These are phyloP conservation scores for Hetaerina americana DNA, from an alignment of 1,140 invertebrate genomes.

Conservation along the genomic window DNA sequence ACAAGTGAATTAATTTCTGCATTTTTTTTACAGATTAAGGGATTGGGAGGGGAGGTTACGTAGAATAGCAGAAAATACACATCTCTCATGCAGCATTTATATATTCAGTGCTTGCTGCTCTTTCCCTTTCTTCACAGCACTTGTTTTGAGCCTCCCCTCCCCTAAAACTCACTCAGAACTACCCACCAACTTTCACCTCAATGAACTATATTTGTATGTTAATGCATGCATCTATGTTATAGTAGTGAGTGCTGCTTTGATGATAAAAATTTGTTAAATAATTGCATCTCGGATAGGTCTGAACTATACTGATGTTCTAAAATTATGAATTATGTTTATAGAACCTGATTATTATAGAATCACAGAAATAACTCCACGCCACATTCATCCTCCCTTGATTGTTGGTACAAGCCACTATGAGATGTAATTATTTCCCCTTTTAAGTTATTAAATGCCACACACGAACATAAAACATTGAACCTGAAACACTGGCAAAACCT, in stretches of 20 bases:
- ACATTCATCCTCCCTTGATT: too few relatives aligned
- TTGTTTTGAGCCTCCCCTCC: background rate
- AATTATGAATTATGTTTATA: too few relatives aligned
- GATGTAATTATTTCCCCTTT: too few relatives aligned
- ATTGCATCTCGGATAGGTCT: too few relatives aligned
- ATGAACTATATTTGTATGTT: background rate
- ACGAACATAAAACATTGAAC: too few relatives aligned
- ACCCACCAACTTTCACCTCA: background rate
- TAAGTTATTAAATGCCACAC: too few relatives aligned
- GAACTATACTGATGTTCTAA: too few relatives aligned
- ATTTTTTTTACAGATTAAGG: background rate
- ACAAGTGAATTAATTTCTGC: background rate
- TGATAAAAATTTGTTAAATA: too few relatives aligned
- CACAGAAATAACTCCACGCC: too few relatives aligned
- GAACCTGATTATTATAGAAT: too few relatives aligned
- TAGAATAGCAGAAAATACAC: background rate
- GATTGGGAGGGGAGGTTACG: background rate
- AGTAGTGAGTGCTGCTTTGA: background rate
- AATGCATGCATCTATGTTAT: background rate
- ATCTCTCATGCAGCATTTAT: background rate
- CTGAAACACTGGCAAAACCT: too few relatives aligned
- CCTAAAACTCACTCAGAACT: background rate
- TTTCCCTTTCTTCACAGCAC: background rate
- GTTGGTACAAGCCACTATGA: too few relatives aligned
- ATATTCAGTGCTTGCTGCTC: background rate